These are phyloP conservation scores for Drosophila biarmipes DNA, from an alignment of 1,140 invertebrate species.

Conservation along the genomic window DNA sequence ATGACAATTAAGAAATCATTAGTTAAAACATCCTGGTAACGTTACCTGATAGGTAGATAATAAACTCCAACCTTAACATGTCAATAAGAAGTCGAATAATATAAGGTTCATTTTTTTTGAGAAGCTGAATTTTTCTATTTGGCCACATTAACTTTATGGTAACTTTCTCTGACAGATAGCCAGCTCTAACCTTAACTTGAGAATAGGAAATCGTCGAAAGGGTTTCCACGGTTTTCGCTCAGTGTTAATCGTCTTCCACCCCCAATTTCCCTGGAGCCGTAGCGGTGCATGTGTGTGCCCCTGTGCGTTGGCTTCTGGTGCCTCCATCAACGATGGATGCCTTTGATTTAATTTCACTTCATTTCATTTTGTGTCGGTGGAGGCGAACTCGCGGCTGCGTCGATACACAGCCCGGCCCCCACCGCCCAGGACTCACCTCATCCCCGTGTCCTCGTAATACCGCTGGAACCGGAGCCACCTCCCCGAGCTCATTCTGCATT, in stretches of 20 bases:
- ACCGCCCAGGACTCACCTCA: constrained; percentile 6
- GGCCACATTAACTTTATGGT: no score
- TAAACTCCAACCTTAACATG: no score
- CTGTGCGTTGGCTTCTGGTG: constrained; percentile 64
- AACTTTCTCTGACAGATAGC: no score
- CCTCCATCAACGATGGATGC: constrained; percentile 59
- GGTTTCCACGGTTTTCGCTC: neutral
- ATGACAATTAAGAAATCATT: no score
- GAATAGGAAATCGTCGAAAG: no score
- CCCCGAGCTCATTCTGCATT: constrained; percentile 22
- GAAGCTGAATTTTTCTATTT: no score
- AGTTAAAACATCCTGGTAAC: no score
- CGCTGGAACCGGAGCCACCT: constrained; percentile 1
- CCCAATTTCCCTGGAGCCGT: constrained; percentile 13
- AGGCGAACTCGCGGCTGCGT: constrained; percentile 46
- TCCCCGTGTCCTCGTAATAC: no score
- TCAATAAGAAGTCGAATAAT: no score
- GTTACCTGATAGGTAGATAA: no score
- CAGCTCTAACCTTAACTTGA: no score
- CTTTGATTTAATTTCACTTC: constrained; percentile 82
- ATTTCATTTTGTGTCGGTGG: constrained; percentile 71
- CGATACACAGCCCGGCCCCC: constrained; percentile 8
- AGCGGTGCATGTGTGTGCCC: constrained; percentile 28
- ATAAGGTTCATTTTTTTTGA: no score
- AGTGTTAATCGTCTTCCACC: constrained; percentile 2